Evolutionary conservation across 2,113 vertebrate genomes (phyloP).

Genomic region (Plecturocebus donacophilus): DNA sequence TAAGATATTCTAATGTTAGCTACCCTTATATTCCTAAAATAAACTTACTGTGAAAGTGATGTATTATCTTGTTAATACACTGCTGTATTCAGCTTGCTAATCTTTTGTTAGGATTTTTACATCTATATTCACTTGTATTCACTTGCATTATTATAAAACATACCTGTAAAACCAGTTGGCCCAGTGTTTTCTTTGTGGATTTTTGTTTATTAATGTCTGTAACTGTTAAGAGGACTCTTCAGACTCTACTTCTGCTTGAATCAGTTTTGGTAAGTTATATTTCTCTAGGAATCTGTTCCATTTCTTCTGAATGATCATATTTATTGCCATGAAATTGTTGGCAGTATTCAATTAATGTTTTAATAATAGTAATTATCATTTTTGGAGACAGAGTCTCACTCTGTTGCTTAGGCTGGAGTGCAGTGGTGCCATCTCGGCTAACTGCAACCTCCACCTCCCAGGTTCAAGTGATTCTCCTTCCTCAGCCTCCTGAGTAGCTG

Average conservation of each 20-base stretch:
- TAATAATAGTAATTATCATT: background rate
- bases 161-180: background rate
- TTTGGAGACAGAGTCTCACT: too few species aligned
- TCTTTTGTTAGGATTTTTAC: background rate
- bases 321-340: background rate
- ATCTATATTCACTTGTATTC: background rate
- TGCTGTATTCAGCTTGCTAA: background rate
- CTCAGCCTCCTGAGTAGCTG: too few species aligned
- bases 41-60: background rate
- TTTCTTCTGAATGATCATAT: constrained; percentile 6
- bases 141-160: background rate
- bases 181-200: background rate
- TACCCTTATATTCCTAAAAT: background rate
- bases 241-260: background rate
- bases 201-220: background rate
- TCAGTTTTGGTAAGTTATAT: background rate
- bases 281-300: background rate
- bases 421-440: too few species aligned
- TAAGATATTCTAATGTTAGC: background rate
- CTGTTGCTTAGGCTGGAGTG: too few species aligned
- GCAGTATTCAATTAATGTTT: background rate
- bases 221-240: background rate
- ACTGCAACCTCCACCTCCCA: too few species aligned
- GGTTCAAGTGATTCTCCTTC: too few species aligned
- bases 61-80: background rate